Percentiles rank a stretch among this genome's conserved stretches.
Conservation (phyloP, 2,888 invertebrate species). For the Pollenia angustigena region DNA sequence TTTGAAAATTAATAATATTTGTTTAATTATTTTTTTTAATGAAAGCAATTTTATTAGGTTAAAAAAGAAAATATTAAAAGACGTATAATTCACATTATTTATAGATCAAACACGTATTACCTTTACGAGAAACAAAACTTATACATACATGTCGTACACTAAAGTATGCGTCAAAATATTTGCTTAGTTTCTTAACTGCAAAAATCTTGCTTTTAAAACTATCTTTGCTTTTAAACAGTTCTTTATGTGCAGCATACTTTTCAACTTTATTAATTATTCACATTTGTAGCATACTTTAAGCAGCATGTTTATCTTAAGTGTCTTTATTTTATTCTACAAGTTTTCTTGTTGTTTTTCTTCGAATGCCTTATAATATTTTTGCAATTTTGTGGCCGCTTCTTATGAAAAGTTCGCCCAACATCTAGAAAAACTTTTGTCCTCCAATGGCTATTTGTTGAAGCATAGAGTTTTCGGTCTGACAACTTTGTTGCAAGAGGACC, state of each 20-base stretch:
- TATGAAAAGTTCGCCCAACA: not conserved
- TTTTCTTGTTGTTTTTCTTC: not conserved
- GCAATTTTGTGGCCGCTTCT: constrained; percentile 7
- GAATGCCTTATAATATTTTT: not conserved
- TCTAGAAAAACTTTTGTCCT: constrained; percentile 26
- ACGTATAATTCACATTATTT: too few relatives aligned
- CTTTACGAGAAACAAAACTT: too few relatives aligned
- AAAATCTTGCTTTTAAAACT: not conserved
- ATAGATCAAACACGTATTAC: too few relatives aligned
- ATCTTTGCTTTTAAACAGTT: not conserved
- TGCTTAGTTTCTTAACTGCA: not conserved
- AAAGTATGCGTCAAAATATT: constrained; percentile 28
- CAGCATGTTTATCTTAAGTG: too few relatives aligned
- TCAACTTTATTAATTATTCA: constrained; percentile 17
- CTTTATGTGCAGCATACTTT: constrained; percentile 17
- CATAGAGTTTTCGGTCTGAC: constrained; percentile 39
- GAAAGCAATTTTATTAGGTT: too few relatives aligned
- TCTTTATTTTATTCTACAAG: not conserved
- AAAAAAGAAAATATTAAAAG: too few relatives aligned
- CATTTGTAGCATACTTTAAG: not conserved
- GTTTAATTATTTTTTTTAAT: too few relatives aligned
- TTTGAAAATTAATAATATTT: too few relatives aligned
- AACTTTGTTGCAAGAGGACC: constrained; percentile 4
- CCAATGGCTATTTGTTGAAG: constrained; percentile 26
- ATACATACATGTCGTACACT: not conserved